These are phyloP conservation scores for Molanna angustata DNA, from an alignment of 2,888 invertebrate genomes.

Conservation along the genomic window DNA sequence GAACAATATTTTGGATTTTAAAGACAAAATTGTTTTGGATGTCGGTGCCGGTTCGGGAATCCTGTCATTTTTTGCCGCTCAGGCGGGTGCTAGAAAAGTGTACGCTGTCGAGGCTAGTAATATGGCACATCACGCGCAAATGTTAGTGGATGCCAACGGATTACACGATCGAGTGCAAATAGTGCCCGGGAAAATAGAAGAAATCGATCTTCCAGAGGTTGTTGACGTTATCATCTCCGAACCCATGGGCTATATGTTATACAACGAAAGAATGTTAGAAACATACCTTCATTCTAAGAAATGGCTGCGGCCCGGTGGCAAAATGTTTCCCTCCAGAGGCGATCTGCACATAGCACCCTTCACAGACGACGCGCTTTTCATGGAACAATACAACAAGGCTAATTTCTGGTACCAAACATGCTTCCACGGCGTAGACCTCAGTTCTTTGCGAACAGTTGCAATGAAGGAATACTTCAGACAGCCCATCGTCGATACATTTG, in stretches of 20 bases:
- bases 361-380: conserved; percentile 94
- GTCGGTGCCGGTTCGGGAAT: conserved; percentile 99
- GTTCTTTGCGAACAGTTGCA: conserved; percentile 86
- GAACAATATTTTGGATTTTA: conserved; percentile 88
- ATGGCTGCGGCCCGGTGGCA: conserved; percentile 89
- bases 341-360: conserved; percentile 98
- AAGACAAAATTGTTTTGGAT: conserved; percentile 89
- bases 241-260: conserved; percentile 99
- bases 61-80: conserved; percentile 95
- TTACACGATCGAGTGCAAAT: conserved; percentile 85
- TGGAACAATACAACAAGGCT: conserved; percentile 98
- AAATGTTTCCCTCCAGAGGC: conserved; percentile 97
- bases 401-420: conserved; percentile 99
- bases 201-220: conserved; percentile 90
- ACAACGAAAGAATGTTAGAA: conserved; percentile 98
- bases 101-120: conserved; percentile 99
- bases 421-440: conserved; percentile 96
- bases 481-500: conserved; percentile 98
- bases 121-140: conserved; percentile 95
- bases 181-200: conserved; percentile 97
- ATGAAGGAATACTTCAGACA: conserved; percentile 97
- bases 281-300: conserved; percentile 98
- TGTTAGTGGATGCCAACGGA: conserved; percentile 86
- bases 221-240: conserved; percentile 98
- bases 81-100: conserved; percentile 94